Percentiles rank a stretch among this genome's conserved stretches.
These are phyloP conservation scores for Chrosomus eos DNA, from an alignment of 2,797 vertebrate genomes.

Conservation along the genomic window DNA sequence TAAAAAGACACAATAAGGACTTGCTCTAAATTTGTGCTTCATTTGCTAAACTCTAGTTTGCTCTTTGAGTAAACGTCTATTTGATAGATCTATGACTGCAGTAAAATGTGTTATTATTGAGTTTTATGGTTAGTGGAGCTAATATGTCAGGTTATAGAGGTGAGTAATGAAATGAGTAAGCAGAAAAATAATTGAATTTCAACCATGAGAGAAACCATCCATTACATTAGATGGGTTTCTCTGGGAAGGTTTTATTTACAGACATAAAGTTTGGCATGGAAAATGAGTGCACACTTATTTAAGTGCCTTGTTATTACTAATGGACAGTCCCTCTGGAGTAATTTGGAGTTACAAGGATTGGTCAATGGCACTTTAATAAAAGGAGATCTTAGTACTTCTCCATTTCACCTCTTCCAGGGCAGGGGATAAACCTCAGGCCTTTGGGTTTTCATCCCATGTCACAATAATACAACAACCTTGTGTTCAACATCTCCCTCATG, in stretches of 20 bases:
- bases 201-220: not conserved
- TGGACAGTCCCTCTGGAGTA: not conserved
- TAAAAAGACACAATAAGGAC: constrained; percentile 55
- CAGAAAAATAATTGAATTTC: not conserved
- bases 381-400: not conserved
- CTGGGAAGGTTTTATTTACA: constrained; percentile 26
- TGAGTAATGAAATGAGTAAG: constrained; percentile 6
- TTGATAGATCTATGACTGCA: not conserved
- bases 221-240: not conserved
- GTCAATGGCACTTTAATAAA: not conserved
- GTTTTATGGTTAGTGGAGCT: not conserved
- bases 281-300: not conserved
- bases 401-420: not conserved
- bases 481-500: not conserved
- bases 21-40: constrained; percentile 19
- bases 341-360: not conserved
- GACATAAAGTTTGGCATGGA: not conserved
- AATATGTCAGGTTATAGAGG: not conserved
- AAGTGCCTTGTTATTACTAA: constrained; percentile 10
- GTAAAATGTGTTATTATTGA: not conserved
- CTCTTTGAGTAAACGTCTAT: not conserved
- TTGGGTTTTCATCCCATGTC: not conserved
- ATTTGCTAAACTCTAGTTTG: not conserved
- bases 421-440: not conserved
- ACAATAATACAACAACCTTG: not conserved